Evolutionary conservation across 2,888 invertebrate species (phyloP).

Genomic region (Syrphus vitripennis): DNA sequence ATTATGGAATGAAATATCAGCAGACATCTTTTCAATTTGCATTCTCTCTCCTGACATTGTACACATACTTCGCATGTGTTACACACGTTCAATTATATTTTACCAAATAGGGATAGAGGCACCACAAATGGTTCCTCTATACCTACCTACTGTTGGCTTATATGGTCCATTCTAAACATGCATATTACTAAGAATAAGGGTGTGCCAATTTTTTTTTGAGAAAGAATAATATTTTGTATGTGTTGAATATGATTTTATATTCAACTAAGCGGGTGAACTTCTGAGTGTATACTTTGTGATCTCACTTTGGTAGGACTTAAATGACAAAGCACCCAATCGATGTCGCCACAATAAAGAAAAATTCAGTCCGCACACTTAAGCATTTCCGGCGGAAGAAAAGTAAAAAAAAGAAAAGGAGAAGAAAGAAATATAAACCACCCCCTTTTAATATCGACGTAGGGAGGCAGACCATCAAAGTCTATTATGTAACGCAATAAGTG

Average conservation of each 20-base stretch:
- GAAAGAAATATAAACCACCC: conserved; percentile 24
- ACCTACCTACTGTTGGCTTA: not conserved
- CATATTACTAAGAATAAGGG: not conserved
- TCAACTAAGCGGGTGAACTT: conserved; percentile 38
- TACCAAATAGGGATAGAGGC: conserved; percentile 10
- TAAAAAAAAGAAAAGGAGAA: not conserved
- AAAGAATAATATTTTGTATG: not conserved
- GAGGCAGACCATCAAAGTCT: conserved; percentile 43
- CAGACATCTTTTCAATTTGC: conserved; percentile 17
- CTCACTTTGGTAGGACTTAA: conserved; percentile 39
- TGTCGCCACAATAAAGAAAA: conserved; percentile 47
- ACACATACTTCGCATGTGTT: conserved; percentile 19
- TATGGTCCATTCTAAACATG: conserved; percentile 21
- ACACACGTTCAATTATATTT: conserved; percentile 6
- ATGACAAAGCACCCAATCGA: conserved; percentile 57
- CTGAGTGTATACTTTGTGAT: conserved; percentile 27
- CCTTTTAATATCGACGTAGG: conserved; percentile 9
- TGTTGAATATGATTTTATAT: conserved; percentile 30
- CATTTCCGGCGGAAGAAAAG: conserved; percentile 25
- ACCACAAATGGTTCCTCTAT: conserved; percentile 30
- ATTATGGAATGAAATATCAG: not conserved
- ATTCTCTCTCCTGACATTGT: not conserved
- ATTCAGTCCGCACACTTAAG: conserved; percentile 44
- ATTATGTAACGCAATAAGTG: conserved; percentile 49
- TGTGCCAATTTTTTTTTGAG: conserved; percentile 11